Evolutionary conservation across 1,140 invertebrate genomes (phyloP).

Genomic region (Drosophila triauraria): DNA sequence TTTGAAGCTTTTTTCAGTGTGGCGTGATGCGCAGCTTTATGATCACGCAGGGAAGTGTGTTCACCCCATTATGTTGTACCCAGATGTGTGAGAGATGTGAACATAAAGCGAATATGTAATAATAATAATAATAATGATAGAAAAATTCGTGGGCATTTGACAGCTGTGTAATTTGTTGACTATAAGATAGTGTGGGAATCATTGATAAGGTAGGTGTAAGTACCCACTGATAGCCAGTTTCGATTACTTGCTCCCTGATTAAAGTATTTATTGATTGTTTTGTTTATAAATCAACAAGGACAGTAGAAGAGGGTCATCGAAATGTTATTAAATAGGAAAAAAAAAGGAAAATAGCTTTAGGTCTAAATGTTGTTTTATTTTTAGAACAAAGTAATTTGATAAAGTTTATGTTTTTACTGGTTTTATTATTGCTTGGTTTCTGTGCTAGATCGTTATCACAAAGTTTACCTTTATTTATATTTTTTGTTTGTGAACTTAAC

Average conservation of each 20-base stretch:
- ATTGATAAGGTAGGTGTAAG: neutral
- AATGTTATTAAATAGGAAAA: neutral
- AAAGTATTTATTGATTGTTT: conserved; percentile 3
- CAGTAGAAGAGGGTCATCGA: too few species aligned
- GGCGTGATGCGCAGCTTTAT: conserved; percentile 40
- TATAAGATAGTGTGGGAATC: neutral
- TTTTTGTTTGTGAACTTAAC: neutral
- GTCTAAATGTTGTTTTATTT: neutral
- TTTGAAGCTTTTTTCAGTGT: conserved; percentile 47
- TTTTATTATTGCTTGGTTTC: neutral
- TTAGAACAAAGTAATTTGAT: neutral
- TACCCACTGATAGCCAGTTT: neutral
- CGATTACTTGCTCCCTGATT: neutral
- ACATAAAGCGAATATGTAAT: neutral
- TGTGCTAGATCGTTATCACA: neutral
- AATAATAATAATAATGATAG: neutral
- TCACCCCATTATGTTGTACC: neutral
- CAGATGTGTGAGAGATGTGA: neutral
- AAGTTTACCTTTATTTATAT: neutral
- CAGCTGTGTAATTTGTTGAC: conserved; percentile 4
- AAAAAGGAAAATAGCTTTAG: neutral
- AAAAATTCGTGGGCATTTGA: neutral
- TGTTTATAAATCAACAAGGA: neutral
- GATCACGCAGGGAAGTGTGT: neutral
- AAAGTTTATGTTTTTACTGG: conserved; percentile 5